Evolutionary conservation across 2,113 vertebrate species (phyloP).

Genomic region (Albula goreensis): DNA sequence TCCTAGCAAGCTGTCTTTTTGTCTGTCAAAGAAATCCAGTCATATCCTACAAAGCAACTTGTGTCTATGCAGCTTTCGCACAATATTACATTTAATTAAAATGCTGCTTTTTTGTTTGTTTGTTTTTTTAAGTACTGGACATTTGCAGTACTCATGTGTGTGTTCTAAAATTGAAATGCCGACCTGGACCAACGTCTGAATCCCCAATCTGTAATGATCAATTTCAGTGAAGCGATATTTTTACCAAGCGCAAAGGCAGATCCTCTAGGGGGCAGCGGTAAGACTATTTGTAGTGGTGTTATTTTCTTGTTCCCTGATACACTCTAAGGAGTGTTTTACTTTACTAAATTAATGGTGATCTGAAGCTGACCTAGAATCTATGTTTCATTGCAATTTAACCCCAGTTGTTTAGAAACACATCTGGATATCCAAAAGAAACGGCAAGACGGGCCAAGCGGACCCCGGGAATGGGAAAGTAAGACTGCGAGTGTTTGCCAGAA

Average conservation of each 20-base stretch:
- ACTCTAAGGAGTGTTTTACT: background rate
- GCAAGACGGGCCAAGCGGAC: background rate
- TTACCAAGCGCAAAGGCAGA: background rate
- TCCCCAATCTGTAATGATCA: background rate
- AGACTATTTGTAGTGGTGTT: background rate
- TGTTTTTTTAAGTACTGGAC: no score
- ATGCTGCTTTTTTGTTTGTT: no score
- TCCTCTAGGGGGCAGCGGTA: background rate
- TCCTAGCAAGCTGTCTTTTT: background rate
- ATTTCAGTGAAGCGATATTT: background rate
- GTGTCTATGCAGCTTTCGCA: background rate
- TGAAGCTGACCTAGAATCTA: background rate
- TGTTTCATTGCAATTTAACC: background rate
- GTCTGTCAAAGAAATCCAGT: background rate
- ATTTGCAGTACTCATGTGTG: no score
- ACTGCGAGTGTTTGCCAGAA: conserved; percentile 73
- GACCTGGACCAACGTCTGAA: no score
- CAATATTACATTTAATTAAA: no score
- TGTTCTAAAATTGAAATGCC: no score
- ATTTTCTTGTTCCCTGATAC: background rate
- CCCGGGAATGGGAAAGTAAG: conserved; percentile 44
- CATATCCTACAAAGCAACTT: background rate
- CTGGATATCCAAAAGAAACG: no score
- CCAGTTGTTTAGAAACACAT: background rate
- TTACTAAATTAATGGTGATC: background rate